These are phyloP conservation scores for Schrankia costaestrigalis DNA, from an alignment of 2,888 invertebrate genomes.

Conservation along the genomic window DNA sequence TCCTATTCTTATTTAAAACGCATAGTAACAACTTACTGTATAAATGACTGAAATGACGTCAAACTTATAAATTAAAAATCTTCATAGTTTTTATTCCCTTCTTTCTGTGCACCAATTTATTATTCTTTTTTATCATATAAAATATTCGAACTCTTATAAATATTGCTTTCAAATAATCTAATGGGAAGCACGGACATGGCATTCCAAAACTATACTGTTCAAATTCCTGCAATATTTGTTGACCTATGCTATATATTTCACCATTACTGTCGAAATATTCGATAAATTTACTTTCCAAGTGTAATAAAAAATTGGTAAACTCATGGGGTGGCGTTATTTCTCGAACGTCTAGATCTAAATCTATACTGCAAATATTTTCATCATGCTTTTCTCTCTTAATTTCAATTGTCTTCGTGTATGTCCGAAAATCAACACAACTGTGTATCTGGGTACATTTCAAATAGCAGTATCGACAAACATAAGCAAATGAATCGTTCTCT, in stretches of 20 bases:
- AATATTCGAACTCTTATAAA: slow-evolving; percentile 26
- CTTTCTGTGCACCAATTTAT: slow-evolving; percentile 15
- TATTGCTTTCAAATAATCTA: slow-evolving; percentile 25
- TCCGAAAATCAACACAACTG: slow-evolving; percentile 17
- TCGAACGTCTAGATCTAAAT: slow-evolving; percentile 4
- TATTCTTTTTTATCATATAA: slow-evolving; percentile 26
- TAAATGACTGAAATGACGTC: too few relatives aligned
- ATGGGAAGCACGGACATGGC: slow-evolving; percentile 26
- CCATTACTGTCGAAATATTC: slow-evolving; percentile 15
- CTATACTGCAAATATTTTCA: slow-evolving; percentile 4
- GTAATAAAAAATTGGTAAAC: slow-evolving; percentile 20
- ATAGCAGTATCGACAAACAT: slow-evolving; percentile 21
- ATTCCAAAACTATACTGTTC: slow-evolving; percentile 17
- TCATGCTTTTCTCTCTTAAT: not conserved
- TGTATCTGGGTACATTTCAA: slow-evolving; percentile 22
- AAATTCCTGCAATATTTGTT: slow-evolving; percentile 17
- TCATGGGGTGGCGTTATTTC: slow-evolving; percentile 13
- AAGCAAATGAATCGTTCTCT: slow-evolving; percentile 21
- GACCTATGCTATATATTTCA: slow-evolving; percentile 18
- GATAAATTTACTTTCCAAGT: slow-evolving; percentile 22
- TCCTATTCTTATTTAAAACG: too few relatives aligned
- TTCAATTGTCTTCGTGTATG: slow-evolving; percentile 6
- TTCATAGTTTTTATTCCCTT: slow-evolving; percentile 10
- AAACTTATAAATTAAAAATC: slow-evolving; percentile 13
- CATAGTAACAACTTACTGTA: too few relatives aligned